A percentile compares a stretch with the other conserved stretches of the same genome.
These are phyloP conservation scores for Drosophila tsacasi DNA, from an alignment of 1,140 invertebrate genomes.

Conservation along the genomic window DNA sequence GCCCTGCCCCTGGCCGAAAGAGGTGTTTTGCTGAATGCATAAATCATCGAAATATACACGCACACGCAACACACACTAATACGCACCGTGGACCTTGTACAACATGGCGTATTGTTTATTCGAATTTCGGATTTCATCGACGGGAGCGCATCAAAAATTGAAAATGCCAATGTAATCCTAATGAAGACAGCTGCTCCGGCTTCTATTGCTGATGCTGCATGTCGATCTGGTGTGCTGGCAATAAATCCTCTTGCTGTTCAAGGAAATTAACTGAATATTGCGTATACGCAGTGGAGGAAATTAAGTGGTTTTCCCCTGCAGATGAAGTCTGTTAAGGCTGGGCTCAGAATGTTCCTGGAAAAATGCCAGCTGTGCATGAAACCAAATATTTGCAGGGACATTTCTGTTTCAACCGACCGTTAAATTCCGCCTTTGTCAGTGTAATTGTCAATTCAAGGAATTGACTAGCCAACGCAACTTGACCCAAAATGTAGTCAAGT, in stretches of 20 bases:
- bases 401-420: slow-evolving; percentile 11
- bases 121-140: slow-evolving; percentile 32
- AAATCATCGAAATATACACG: slow-evolving; percentile 57
- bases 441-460: slow-evolving; percentile 36
- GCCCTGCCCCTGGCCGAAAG: background rate
- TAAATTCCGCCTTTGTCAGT: slow-evolving; percentile 27
- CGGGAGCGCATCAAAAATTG: slow-evolving; percentile 47
- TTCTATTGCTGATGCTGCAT: slow-evolving; percentile 4
- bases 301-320: slow-evolving; percentile 36
- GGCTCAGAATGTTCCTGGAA: background rate
- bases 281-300: slow-evolving; percentile 57
- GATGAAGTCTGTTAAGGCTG: background rate
- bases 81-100: slow-evolving; percentile 22
- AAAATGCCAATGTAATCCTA: slow-evolving; percentile 58
- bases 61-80: slow-evolving; percentile 9
- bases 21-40: slow-evolving; percentile 68
- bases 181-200: slow-evolving; percentile 31
- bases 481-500: slow-evolving; percentile 62
- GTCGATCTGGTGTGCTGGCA: slow-evolving; percentile 9
- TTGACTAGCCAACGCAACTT: slow-evolving; percentile 25
- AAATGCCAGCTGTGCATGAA: background rate
- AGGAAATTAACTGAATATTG: slow-evolving; percentile 63
- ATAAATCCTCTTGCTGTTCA: slow-evolving; percentile 61
- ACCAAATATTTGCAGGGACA: background rate
- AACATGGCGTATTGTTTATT: slow-evolving; percentile 35